Conservation (phyloP, 2,113 vertebrate species). For the Megalops atlanticus region DNA sequence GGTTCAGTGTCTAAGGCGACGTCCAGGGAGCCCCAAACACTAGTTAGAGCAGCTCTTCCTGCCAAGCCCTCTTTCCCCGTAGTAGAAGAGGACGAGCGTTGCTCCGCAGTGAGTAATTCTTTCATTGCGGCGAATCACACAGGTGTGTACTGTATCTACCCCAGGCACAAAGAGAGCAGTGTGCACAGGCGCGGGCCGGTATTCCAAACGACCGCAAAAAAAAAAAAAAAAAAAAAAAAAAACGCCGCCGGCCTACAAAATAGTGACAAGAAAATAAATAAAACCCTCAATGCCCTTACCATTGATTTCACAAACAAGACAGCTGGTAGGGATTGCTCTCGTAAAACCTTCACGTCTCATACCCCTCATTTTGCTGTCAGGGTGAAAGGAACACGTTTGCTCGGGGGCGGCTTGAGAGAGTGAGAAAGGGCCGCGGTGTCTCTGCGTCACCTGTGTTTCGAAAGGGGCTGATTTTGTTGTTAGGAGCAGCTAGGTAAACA, state of each 20-base stretch:
- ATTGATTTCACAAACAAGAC: slow-evolving; percentile 24
- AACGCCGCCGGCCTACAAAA: slow-evolving; percentile 17
- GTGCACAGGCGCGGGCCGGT: slow-evolving; percentile 8
- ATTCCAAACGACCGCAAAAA: slow-evolving; percentile 13
- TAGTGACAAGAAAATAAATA: slow-evolving; percentile 25
- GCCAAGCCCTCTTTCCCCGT: not conserved
- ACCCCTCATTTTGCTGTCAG: slow-evolving; percentile 31
- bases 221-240: slow-evolving; percentile 7
- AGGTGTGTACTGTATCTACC: slow-evolving; percentile 13
- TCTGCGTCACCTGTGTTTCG: slow-evolving; percentile 4
- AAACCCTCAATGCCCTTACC: not conserved
- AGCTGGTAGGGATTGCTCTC: slow-evolving; percentile 11
- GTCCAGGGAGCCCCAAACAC: no score
- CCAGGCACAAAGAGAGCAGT: slow-evolving; percentile 16
- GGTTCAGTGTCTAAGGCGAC: no score
- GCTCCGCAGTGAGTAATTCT: slow-evolving; percentile 1
- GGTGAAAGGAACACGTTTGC: not conserved
- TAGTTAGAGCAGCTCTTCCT: not conserved
- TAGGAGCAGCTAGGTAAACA: slow-evolving; percentile 61
- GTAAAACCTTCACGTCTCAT: slow-evolving; percentile 9
- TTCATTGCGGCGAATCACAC: not conserved
- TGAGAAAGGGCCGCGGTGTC: not conserved
- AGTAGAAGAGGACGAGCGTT: not conserved
- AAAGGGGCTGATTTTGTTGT: slow-evolving; percentile 7
- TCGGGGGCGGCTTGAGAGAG: not conserved